Evolutionary conservation across 2,113 vertebrate genomes (phyloP).

Genomic region (Caretta caretta): DNA sequence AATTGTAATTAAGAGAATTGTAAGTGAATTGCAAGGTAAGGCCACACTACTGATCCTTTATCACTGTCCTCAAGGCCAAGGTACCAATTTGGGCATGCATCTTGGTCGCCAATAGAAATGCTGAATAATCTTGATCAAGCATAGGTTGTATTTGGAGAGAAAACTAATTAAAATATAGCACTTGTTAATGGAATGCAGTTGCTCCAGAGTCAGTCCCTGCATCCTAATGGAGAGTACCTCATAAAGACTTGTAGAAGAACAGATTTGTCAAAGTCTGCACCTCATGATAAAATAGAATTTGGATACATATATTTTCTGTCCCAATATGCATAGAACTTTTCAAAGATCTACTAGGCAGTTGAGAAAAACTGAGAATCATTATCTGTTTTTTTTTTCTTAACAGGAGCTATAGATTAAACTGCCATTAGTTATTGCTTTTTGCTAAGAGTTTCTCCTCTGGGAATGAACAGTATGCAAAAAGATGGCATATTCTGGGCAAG

Average conservation of each 20-base stretch:
- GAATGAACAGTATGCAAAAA: background rate
- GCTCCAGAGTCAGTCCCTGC: background rate
- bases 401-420: background rate
- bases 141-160: constrained; percentile 11
- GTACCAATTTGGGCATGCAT: background rate
- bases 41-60: background rate
- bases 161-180: background rate
- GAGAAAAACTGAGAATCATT: background rate
- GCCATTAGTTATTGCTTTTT: background rate
- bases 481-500: constrained; percentile 33
- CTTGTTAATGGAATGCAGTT: background rate
- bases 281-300: constrained; percentile 25
- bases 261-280: constrained; percentile 46
- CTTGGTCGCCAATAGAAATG: background rate
- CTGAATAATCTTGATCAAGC: background rate
- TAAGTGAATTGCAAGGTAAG: constrained; percentile 16
- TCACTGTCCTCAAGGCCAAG: background rate
- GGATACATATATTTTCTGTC: background rate
- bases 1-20: constrained; percentile 49
- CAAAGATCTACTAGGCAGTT: background rate
- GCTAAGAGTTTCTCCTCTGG: constrained; percentile 14
- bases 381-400: background rate
- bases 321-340: background rate
- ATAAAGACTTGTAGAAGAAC: constrained; percentile 8
- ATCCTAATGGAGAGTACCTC: constrained; percentile 6